Percentiles rank a stretch among this genome's conserved stretches.
Evolutionary conservation across 2,113 vertebrate species (phyloP).

Genomic region (Atherinomorus stipes): DNA sequence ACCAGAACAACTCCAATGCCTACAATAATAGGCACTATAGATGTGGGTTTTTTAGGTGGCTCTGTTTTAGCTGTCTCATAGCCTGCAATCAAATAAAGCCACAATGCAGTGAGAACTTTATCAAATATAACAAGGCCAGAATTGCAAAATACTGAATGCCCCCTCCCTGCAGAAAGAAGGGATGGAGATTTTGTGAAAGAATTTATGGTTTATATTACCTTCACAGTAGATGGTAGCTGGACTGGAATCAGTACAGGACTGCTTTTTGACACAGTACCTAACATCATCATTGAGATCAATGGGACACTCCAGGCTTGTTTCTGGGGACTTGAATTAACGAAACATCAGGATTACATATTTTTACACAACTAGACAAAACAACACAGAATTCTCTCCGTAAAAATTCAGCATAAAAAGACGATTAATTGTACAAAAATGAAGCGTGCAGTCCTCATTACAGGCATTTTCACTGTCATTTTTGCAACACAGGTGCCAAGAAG

Average conservation of each 20-base stretch:
- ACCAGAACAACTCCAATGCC: slow-evolving; percentile 10
- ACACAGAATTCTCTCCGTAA: too few species aligned
- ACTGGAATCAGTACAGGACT: fast-evolving
- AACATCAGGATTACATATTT: background rate
- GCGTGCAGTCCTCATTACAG: background rate
- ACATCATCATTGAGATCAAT: fast-evolving
- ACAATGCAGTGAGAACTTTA: background rate
- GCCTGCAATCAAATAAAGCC: slow-evolving; percentile 31
- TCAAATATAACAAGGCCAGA: background rate
- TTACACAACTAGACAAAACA: background rate
- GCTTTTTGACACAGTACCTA: background rate
- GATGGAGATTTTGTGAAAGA: background rate
- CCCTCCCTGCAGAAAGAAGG: background rate
- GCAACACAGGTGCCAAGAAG: background rate
- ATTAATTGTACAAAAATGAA: background rate
- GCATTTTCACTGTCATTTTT: background rate
- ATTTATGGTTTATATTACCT: slow-evolving; percentile 30
- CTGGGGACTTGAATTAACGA: background rate
- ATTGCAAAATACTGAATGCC: background rate
- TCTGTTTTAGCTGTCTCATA: fast-evolving
- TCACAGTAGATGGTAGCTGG: slow-evolving; percentile 38
- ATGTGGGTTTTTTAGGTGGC: fast-evolving
- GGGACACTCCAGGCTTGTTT: background rate
- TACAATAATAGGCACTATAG: background rate
- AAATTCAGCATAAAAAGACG: background rate